Conservation (phyloP, 2,797 vertebrate species). For the Strix occidentalis region DNA sequence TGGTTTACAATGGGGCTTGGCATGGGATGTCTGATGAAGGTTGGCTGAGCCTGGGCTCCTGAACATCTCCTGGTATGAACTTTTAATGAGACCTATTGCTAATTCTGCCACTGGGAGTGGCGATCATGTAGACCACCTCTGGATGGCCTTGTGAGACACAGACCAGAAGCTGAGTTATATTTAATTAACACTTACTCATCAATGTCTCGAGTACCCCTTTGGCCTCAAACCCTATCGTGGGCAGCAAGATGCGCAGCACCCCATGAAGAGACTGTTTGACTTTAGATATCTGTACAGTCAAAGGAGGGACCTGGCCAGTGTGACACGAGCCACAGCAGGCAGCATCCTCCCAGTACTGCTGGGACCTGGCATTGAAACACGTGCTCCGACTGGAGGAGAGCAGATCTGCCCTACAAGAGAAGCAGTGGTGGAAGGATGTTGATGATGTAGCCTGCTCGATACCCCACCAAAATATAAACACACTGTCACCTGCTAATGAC, state of each 20-base stretch:
- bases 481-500: neutral
- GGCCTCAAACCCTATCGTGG: neutral
- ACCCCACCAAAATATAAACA: rapidly evolving
- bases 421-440: neutral
- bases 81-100: rapidly evolving
- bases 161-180: neutral
- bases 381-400: rapidly evolving
- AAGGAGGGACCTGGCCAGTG: neutral
- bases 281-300: neutral
- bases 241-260: neutral
- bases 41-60: neutral
- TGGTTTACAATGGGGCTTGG: neutral
- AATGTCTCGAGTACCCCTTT: rapidly evolving
- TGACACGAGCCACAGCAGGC: neutral
- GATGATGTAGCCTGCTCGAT: rapidly evolving
- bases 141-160: neutral
- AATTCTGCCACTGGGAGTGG: rapidly evolving
- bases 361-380: neutral
- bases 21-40: neutral
- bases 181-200: neutral
- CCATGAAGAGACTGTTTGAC: neutral
- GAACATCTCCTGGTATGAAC: neutral
- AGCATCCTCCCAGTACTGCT: rapidly evolving
- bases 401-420: rapidly evolving
- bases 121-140: neutral